Evolutionary conservation across 2,797 vertebrate species (phyloP).

Genomic region (Heteromormyrus szaboi): DNA sequence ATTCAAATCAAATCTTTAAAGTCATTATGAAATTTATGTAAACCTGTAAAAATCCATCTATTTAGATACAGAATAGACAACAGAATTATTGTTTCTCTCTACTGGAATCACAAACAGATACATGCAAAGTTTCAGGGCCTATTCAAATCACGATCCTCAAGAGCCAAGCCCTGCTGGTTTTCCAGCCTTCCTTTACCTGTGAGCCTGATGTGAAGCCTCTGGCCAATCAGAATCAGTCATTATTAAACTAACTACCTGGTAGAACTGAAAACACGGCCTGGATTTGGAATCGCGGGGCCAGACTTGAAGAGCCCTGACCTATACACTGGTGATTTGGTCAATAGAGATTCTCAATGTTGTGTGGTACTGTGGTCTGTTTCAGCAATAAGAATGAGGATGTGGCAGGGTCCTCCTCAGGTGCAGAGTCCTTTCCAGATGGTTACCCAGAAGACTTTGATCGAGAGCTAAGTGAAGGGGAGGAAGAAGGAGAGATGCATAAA

Average conservation of each 20-base stretch:
- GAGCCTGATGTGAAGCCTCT: background rate
- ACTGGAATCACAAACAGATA: background rate
- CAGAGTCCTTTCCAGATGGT: slow-evolving; percentile 45
- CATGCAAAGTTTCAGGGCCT: background rate
- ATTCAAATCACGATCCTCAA: background rate
- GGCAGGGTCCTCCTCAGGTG: slow-evolving; percentile 26
- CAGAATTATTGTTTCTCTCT: background rate
- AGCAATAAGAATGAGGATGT: slow-evolving; percentile 33
- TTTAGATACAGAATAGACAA: background rate
- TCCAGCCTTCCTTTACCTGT: background rate
- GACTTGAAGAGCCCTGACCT: background rate
- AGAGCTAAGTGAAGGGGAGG: slow-evolving; percentile 25
- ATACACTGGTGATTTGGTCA: background rate
- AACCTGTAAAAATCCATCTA: background rate
- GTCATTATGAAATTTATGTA: background rate
- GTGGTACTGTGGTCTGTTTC: background rate
- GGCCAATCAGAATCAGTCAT: background rate
- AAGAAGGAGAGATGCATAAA: slow-evolving; percentile 7
- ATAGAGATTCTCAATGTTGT: background rate
- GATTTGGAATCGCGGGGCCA: background rate
- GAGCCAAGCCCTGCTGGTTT: background rate
- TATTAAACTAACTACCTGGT: background rate
- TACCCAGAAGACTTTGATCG: slow-evolving; percentile 35
- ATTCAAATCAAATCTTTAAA: background rate
- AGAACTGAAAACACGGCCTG: background rate